Evolutionary conservation across 2,888 invertebrate species (phyloP).

Genomic region (Allygus modestus): DNA sequence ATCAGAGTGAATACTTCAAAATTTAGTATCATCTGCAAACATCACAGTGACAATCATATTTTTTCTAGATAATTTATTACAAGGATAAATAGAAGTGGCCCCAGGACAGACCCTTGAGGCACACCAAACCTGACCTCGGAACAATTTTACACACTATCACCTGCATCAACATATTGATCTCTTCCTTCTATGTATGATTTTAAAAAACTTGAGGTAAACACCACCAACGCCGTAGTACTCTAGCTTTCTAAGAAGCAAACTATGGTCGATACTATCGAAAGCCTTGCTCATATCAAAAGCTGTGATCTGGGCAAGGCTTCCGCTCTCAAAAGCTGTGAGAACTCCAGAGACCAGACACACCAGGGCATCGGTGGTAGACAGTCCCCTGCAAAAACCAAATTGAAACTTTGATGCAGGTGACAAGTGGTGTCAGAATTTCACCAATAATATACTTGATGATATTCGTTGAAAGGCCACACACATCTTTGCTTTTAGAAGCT

Average conservation of each 20-base stretch:
- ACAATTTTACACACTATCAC: background rate
- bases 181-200: background rate
- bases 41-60: constrained; percentile 8
- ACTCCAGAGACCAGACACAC: background rate
- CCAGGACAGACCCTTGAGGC: too few species aligned
- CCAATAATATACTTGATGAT: background rate
- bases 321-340: constrained; percentile 12
- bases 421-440: background rate
- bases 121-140: background rate
- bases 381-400: too few species aligned
- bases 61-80: background rate
- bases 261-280: constrained; percentile 4
- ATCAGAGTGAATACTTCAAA: too few species aligned
- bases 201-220: background rate
- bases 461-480: background rate
- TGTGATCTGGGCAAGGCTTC: constrained; percentile 17
- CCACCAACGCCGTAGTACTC: background rate
- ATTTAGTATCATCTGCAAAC: constrained; percentile 45
- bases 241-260: background rate
- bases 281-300: constrained; percentile 22
- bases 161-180: too few species aligned
- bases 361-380: constrained; percentile 6
- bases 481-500: constrained; percentile 24
- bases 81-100: background rate
- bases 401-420: constrained; percentile 4